A percentile compares a stretch with the other conserved stretches of the same genome.
These are phyloP conservation scores for Nymphalis urticae DNA, from an alignment of 2,888 invertebrate genomes.

Conservation along the genomic window DNA sequence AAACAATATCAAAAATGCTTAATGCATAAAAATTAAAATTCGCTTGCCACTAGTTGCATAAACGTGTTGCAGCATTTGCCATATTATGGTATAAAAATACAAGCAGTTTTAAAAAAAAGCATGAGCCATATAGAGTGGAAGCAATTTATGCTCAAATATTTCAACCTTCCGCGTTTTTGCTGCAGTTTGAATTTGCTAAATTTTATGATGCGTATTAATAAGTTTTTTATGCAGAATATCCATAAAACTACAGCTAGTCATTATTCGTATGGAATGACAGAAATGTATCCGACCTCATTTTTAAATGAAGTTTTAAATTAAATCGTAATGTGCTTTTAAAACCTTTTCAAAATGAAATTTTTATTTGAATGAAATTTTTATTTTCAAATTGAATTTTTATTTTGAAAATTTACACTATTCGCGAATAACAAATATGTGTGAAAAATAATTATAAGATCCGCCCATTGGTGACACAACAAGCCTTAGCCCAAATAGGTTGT, in stretches of 20 bases:
- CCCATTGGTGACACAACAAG: no score
- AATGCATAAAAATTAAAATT: not conserved
- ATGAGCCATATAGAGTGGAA: conserved; percentile 29
- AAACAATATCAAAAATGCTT: not conserved
- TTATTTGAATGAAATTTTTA: no score
- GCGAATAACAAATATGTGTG: no score
- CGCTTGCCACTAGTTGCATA: conserved; percentile 9
- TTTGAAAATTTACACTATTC: no score
- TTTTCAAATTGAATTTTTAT: no score
- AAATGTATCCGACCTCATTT: no score
- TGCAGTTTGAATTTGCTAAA: conserved; percentile 15
- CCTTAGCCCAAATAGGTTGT: no score
- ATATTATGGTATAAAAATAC: conserved; percentile 26
- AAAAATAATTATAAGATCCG: no score
- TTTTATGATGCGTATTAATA: conserved; percentile 27
- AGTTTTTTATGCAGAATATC: not conserved
- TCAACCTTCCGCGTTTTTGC: conserved; percentile 18
- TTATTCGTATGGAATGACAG: not conserved
- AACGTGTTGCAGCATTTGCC: conserved; percentile 14
- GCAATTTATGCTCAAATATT: conserved; percentile 32
- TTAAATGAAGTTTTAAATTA: no score
- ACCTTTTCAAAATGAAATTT: no score
- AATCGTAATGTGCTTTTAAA: no score
- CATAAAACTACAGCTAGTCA: not conserved
- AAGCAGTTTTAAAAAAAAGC: conserved; percentile 17